These are phyloP conservation scores for Ceyx melanurus DNA, from an alignment of 2,113 vertebrate species.

Conservation along the genomic window DNA sequence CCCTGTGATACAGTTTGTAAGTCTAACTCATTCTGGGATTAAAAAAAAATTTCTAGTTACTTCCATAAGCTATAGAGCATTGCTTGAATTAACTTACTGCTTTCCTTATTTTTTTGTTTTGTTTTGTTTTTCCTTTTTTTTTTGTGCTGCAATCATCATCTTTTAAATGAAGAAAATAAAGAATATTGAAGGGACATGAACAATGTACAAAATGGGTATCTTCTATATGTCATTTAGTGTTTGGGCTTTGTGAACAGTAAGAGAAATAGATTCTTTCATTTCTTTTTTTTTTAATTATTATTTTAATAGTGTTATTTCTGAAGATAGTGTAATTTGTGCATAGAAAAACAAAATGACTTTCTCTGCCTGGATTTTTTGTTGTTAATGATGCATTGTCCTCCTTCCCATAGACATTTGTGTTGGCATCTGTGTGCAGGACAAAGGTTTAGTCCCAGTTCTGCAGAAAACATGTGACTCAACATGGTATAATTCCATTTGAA, in stretches of 20 bases:
- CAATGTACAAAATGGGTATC: not conserved
- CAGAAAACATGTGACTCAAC: not conserved
- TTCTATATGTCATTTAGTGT: not conserved
- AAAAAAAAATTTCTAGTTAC: not conserved
- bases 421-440: not conserved
- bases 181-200: not conserved
- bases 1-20: not conserved
- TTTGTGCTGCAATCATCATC: not conserved
- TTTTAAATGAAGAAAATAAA: not conserved
- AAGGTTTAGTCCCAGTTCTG: not conserved
- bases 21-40: not conserved
- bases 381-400: not conserved
- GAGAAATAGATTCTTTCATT: not conserved
- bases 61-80: not conserved
- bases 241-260: not conserved
- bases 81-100: not conserved
- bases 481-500: conserved; percentile 29
- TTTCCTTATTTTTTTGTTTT: not conserved
- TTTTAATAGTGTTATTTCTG: not conserved
- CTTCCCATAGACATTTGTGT: not conserved
- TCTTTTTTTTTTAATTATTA: not conserved
- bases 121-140: not conserved
- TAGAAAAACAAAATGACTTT: not conserved
- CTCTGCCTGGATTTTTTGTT: not conserved
- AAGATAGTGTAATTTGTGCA: not conserved